Evolutionary conservation across 1,140 invertebrate species (phyloP), one percentile per base, ranked within the genome.

Genomic region (Penaeus indicus): DNA sequence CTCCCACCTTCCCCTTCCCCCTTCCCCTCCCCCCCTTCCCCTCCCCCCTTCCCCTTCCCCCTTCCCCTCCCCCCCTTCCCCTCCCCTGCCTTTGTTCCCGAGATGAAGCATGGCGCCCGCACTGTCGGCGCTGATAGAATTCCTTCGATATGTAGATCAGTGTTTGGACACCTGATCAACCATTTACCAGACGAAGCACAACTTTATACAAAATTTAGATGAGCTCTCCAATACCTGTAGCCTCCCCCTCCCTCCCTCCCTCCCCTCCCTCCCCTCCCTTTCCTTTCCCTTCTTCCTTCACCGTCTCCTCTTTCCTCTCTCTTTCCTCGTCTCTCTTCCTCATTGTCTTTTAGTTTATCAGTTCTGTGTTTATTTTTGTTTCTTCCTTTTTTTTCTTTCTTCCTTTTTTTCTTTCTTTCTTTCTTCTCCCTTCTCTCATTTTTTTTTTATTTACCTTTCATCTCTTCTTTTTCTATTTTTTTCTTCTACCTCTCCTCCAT

Each of bases 121-220:
- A 3, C 47, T 11, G 13, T 10, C 47, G 47, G 11, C 13, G 47
- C 47, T 54, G 47, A 54, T 54, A 13, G 47, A 54, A 54, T 85
- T 85, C 84, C 84, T 85, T 85, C 42, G 60, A 47, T 85, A 85
- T 85, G 84, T 54, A 85, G 60, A 85, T 85, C 27, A 77, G 84
- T 85, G 67, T 85, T 85, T 85, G 84, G 84, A 21, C 84, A 27
- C 22, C 84, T 85, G 84, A 85, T 85, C 78, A 86, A 62, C 54
- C 77, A 72, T 86, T 79, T 86, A 72, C 79, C 54, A 63, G 79
- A 86, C 64, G 78, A 80, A 62, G 32, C 67, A n/a, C 85, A 62
- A 61, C 42, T 42, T 38, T 80, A 61, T 22, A 61, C 54, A 82
- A 22, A 82, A 54, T 54, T 54, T 54, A 54, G 47, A 54, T 54